Evolutionary conservation across 2,113 vertebrate genomes (phyloP).

Genomic region (Henicopernis longicauda): DNA sequence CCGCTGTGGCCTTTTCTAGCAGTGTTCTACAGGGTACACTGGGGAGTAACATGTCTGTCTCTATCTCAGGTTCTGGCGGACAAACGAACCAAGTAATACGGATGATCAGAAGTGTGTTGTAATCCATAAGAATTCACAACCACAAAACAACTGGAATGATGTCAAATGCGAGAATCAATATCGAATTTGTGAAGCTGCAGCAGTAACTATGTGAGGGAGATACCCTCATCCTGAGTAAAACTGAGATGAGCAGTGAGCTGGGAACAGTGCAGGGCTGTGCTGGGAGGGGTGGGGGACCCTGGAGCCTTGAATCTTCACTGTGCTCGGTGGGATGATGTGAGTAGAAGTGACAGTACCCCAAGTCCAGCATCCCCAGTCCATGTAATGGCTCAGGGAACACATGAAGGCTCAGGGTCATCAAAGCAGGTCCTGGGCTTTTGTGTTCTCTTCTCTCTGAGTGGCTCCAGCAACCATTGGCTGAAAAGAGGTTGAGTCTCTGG

Average conservation of each 20-base stretch:
- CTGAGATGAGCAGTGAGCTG: not conserved
- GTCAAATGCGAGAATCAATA: accelerated
- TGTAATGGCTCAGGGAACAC: not conserved
- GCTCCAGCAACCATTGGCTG: not conserved
- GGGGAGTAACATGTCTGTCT: not conserved
- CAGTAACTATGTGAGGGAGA: not conserved
- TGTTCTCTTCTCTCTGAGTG: not conserved
- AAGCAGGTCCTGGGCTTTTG: not conserved
- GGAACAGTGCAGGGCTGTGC: not conserved
- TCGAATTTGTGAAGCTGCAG: not conserved
- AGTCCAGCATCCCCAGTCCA: not conserved
- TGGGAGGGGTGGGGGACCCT: not conserved
- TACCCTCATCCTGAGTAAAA: not conserved
- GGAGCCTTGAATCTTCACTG: not conserved
- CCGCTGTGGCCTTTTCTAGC: not conserved
- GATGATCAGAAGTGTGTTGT: accelerated
- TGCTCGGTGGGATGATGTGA: accelerated
- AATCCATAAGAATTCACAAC: accelerated
- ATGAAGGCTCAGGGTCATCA: not conserved
- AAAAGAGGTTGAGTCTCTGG: not conserved
- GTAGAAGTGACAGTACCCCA: not conserved
- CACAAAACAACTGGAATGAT: not conserved
- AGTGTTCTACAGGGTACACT: accelerated
- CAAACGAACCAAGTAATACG: accelerated
- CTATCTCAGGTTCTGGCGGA: not conserved